Evolutionary conservation across 2,113 vertebrate genomes (phyloP).

Genomic region (Pampusana beccarii): DNA sequence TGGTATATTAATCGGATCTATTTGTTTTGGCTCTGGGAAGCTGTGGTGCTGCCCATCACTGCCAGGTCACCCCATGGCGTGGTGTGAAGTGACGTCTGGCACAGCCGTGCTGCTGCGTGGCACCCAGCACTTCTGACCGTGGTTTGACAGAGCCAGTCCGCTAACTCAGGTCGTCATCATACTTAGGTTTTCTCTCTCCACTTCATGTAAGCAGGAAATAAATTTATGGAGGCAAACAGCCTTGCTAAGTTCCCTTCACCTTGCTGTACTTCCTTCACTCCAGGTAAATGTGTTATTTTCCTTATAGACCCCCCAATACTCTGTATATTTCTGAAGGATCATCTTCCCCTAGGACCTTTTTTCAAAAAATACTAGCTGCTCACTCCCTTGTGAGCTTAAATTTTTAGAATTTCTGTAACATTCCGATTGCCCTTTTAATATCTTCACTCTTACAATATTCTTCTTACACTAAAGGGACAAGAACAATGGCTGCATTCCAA

Average conservation of each 20-base stretch:
- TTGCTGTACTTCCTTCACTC: neutral
- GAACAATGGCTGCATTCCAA: neutral
- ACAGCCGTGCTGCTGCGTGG: neutral
- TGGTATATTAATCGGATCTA: neutral
- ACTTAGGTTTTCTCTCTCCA: neutral
- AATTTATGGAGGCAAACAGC: neutral
- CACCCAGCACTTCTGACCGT: neutral
- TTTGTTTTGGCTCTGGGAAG: neutral
- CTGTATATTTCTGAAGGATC: neutral
- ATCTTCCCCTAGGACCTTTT: neutral
- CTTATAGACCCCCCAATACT: neutral
- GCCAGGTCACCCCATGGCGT: neutral
- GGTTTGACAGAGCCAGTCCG: neutral
- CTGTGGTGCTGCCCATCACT: neutral
- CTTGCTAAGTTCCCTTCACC: neutral
- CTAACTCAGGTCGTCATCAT: neutral
- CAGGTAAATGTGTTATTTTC: neutral
- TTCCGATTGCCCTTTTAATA: neutral
- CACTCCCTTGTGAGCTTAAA: neutral
- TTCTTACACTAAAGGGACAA: neutral
- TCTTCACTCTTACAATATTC: neutral
- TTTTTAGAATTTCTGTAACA: neutral
- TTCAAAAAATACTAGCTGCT: neutral
- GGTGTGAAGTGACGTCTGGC: neutral
- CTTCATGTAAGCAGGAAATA: neutral